Conservation (phyloP, 2,888 invertebrate genomes). For the Incurvaria masculella region DNA sequence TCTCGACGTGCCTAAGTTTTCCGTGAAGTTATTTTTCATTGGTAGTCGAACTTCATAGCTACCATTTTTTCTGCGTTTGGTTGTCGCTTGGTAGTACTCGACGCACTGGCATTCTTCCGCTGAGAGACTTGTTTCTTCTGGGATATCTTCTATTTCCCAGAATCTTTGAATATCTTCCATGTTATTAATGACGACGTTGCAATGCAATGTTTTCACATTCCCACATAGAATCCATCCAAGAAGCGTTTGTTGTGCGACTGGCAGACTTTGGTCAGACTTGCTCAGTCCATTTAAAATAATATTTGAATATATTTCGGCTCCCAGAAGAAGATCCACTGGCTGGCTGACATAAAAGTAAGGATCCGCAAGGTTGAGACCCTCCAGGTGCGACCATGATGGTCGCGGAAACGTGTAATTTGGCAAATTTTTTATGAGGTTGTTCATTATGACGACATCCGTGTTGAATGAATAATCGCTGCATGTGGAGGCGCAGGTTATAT, state of each 20-base stretch:
- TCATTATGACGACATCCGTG: constrained; percentile 3
- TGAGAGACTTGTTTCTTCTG: too few relatives aligned
- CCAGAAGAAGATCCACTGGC: constrained; percentile 5
- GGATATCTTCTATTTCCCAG: constrained; percentile 9
- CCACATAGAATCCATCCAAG: too few relatives aligned
- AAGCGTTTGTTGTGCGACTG: constrained; percentile 16
- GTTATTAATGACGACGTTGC: constrained; percentile 7
- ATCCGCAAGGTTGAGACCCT: constrained; percentile 14
- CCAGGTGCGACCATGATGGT: constrained; percentile 12
- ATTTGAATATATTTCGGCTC: constrained; percentile 13
- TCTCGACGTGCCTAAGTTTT: constrained; percentile 15
- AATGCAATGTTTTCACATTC: constrained; percentile 5
- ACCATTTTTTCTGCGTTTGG: too few relatives aligned
- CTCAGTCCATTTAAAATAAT: constrained; percentile 7
- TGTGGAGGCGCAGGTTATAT: background rate
- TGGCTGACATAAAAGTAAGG: constrained; percentile 11
- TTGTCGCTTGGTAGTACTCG: too few relatives aligned
- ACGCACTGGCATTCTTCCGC: constrained; percentile 2
- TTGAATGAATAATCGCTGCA: constrained; percentile 3
- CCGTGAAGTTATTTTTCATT: constrained; percentile 7
- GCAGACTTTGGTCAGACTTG: constrained; percentile 4
- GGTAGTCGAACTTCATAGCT: constrained; percentile 13
- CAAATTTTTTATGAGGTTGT: constrained; percentile 4
- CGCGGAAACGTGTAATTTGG: constrained; percentile 6
- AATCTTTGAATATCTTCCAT: constrained; percentile 7